Base-by-base conservation (phyloP, 2,888 invertebrate species). In the Drosophila algonquin region DNA sequence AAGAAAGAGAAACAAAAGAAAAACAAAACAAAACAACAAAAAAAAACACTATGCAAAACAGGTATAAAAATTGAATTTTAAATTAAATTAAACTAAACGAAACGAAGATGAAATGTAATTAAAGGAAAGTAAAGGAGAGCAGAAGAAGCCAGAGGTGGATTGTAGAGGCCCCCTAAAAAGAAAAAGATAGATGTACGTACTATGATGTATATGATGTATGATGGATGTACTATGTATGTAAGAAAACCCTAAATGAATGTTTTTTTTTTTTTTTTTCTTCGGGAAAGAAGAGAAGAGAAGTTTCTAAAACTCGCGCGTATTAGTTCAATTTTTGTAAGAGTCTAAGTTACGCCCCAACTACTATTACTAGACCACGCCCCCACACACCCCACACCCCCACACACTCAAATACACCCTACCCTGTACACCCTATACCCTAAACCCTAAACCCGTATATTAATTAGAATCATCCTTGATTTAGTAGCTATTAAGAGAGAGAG, bases 271-370 rank as follows among this genome's bases (percentile, higher is more conserved):
- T 16, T 58, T 16, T 30, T 30, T 8, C 7, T 27, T 27, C 27
- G 27, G 7, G 30, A 55, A 73, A 52, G 16, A 58, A 51, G 46
- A 56, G 61, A 69, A 51, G 53, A 73, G 50, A 79, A 79, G 82
- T 83, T 83, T 87, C 72, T 82, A 82, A 82, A 83, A 82, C 83
- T 87, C 80, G 80, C 74, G 80, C 80, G 76, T 85, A 79, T 84
- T 84, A 84, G 84, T 84, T 83, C 71, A 84, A 84, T 84, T 86
- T 40, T 75, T 85, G 83, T 82, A 82, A 87, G 24, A 76, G 62
- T 80, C 72, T 76, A 81, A 79, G 81, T 82, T 84, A 74, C 69
- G 80, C 80, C 70, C 55, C 21, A 21, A 57, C 35, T 50, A 55
- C 65, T 44, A 53, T 45, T 53, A 46, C 78, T 78, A 80, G 77